Conservation (phyloP, 2,888 invertebrate species). For the Caenorhabditis uteleia region DNA sequence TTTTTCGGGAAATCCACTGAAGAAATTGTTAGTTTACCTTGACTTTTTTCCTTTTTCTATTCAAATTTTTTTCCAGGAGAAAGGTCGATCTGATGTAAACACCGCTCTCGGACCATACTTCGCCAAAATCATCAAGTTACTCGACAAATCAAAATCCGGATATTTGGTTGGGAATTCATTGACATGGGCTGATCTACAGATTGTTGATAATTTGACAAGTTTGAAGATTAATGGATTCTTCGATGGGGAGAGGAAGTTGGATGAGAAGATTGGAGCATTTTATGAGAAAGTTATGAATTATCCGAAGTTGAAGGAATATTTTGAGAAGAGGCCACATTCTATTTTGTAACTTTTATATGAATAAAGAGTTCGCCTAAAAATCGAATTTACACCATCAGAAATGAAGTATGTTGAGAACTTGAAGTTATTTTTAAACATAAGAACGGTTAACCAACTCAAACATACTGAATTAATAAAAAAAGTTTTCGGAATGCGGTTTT, state of each 20-base stretch:
- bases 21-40: constrained; percentile 1
- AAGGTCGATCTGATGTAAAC: too few species aligned
- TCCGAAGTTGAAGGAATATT: constrained; percentile 19
- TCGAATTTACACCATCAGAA: too few species aligned
- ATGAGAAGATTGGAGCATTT: constrained; percentile 4
- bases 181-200: constrained; percentile 34
- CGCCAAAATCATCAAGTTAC: constrained; percentile 15
- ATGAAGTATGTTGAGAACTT: too few species aligned
- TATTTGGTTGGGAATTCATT: constrained; percentile 24
- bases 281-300: constrained; percentile 9
- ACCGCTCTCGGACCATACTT: constrained; percentile 23
- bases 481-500: too few species aligned
- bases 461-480: too few species aligned
- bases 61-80: too few species aligned
- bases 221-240: constrained; percentile 20
- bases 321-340: constrained; percentile 14
- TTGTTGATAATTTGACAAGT: constrained; percentile 24
- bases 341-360: constrained; percentile 17
- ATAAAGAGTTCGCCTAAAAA: too few species aligned
- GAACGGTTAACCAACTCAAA: too few species aligned
- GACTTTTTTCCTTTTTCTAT: too few species aligned
- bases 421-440: too few species aligned
- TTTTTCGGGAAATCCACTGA: constrained; percentile 12
- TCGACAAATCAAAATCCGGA: constrained; percentile 26
- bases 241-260: constrained; percentile 4